These are phyloP conservation scores for Pseudomugil gertrudae DNA, from an alignment of 2,797 vertebrate species.

Conservation along the genomic window DNA sequence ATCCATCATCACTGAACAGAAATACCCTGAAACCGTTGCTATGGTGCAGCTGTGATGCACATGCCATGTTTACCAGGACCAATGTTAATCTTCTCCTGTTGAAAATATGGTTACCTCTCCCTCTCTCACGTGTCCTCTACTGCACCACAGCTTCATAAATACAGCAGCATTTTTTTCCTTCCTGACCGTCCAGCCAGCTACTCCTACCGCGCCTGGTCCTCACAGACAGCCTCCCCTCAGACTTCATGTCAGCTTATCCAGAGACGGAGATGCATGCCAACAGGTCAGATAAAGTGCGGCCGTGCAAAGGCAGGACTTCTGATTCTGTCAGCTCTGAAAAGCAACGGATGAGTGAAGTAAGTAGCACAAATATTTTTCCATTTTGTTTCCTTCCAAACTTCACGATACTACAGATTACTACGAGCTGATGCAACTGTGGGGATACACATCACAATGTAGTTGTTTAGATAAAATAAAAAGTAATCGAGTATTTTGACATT, in stretches of 20 bases:
- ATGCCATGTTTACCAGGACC: background rate
- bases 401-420: no score
- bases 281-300: background rate
- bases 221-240: background rate
- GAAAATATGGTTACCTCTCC: background rate
- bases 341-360: background rate
- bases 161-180: constrained; percentile 13
- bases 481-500: no score
- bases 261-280: background rate
- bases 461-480: no score
- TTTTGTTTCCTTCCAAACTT: no score
- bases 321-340: constrained; percentile 1
- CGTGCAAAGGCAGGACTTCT: background rate
- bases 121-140: constrained; percentile 12
- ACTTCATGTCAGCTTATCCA: background rate
- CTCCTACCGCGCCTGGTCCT: background rate
- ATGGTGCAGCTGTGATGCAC: background rate
- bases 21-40: no score
- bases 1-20: no score
- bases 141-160: constrained; percentile 42
- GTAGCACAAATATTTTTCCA: background rate
- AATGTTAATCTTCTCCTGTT: background rate
- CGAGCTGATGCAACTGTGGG: no score
- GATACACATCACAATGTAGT: no score
- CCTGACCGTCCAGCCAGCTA: constrained; percentile 1